These are phyloP conservation scores for Petromus typicus DNA, from an alignment of 2,113 vertebrate species.

Conservation along the genomic window DNA sequence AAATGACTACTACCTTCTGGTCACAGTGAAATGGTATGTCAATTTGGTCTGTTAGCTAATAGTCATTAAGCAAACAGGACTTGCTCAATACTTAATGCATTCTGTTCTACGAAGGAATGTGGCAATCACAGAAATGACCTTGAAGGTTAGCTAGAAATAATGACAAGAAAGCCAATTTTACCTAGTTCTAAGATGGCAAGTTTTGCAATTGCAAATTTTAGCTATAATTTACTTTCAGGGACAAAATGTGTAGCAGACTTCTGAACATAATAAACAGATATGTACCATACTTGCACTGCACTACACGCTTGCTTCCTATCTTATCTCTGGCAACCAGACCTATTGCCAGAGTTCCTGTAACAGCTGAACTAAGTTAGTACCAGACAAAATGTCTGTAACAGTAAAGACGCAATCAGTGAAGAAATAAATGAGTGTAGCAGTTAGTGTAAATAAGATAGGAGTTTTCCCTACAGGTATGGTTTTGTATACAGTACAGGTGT, in stretches of 20 bases:
- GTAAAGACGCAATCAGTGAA: not conserved
- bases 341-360: not conserved
- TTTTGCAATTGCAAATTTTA: not conserved
- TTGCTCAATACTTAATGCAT: slow-evolving; percentile 52
- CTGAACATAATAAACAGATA: not conserved
- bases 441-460: not conserved
- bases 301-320: not conserved
- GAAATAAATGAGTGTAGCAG: slow-evolving; percentile 22
- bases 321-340: slow-evolving; percentile 75
- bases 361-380: not conserved
- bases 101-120: slow-evolving; percentile 32
- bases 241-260: not conserved
- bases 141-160: slow-evolving; percentile 39
- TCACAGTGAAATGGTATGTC: slow-evolving; percentile 19
- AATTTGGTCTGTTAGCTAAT: slow-evolving; percentile 47
- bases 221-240: not conserved
- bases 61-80: slow-evolving; percentile 53
- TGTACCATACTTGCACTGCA: not conserved
- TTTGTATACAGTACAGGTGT: not conserved
- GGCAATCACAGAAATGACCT: slow-evolving; percentile 47
- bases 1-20: slow-evolving; percentile 26
- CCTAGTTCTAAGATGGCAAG: slow-evolving; percentile 21
- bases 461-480: not conserved
- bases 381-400: not conserved
- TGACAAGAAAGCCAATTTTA: not conserved